Conservation (phyloP, 2,888 invertebrate genomes). For the Asteroscopus sphinx region DNA sequence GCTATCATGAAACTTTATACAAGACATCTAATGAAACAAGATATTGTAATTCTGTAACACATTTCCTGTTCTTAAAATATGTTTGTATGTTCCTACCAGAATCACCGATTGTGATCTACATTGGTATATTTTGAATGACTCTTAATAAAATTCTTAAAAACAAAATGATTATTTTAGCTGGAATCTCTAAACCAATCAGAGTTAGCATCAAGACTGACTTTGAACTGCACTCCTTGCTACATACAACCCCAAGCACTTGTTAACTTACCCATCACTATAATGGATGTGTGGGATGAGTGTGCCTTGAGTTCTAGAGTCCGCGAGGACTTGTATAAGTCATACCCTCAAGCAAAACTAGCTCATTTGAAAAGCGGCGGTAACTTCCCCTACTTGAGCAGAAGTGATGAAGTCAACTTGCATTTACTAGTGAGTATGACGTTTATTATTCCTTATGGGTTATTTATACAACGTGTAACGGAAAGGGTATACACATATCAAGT, state of each 20-base stretch:
- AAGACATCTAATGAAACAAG: conserved; percentile 17
- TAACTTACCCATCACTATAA: conserved; percentile 93
- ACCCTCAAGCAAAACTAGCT: conserved; percentile 95
- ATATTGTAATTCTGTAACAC: conserved; percentile 24
- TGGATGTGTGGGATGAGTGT: conserved; percentile 97
- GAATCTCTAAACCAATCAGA: conserved; percentile 95
- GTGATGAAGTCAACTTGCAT: conserved; percentile 97
- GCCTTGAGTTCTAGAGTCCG: conserved; percentile 94
- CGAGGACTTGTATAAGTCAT: conserved; percentile 95
- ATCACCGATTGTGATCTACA: not conserved
- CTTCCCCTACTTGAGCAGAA: conserved; percentile 96
- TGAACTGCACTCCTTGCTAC: conserved; percentile 95
- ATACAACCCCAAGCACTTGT: conserved; percentile 93
- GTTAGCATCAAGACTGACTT: conserved; percentile 95
- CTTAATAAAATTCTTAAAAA: no score
- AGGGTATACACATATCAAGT: no score
- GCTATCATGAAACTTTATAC: conserved; percentile 24
- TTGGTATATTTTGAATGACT: no score
- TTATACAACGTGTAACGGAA: no score
- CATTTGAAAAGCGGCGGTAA: conserved; percentile 97
- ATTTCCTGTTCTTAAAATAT: conserved; percentile 19
- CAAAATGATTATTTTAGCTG: conserved; percentile 89
- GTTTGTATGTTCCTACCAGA: conserved; percentile 6
- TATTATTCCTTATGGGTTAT: not conserved
- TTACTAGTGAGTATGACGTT: conserved; percentile 91